These are phyloP conservation scores for Lycaon pictus DNA, from an alignment of 2,113 vertebrate species.

Conservation along the genomic window DNA sequence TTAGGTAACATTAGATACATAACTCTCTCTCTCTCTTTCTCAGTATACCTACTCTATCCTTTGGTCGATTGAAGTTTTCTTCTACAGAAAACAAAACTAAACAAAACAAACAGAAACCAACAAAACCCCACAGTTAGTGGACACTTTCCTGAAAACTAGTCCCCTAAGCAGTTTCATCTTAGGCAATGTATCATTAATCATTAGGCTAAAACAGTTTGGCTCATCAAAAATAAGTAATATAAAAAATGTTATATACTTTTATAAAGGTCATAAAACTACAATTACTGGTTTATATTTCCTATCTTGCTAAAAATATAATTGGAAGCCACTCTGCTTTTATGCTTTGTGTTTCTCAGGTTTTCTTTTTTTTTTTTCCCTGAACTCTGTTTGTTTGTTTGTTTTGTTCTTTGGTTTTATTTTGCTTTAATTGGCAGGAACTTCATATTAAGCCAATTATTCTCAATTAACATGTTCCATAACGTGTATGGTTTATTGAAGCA, in stretches of 20 bases:
- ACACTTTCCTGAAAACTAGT: not conserved
- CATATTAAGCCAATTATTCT: not conserved
- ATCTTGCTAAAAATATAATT: slow-evolving; percentile 3
- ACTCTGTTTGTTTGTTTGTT: not conserved
- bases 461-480: not conserved
- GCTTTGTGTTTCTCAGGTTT: not conserved
- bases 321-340: not conserved
- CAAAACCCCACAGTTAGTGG: not conserved
- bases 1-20: not conserved
- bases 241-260: not conserved
- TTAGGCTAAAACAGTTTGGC: not conserved
- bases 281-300: not conserved
- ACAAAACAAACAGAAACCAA: not conserved
- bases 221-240: slow-evolving; percentile 24
- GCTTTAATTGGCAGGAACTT: not conserved
- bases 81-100: not conserved
- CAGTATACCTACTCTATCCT: not conserved
- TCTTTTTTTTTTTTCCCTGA: not conserved
- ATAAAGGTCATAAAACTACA: not conserved
- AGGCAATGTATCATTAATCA: slow-evolving; percentile 1
- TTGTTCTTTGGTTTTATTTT: not conserved
- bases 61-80: not conserved
- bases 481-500: not conserved
- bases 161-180: not conserved
- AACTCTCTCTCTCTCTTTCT: not conserved